Percentiles rank a stretch among this genome's conserved stretches.
These are phyloP conservation scores for Athene cunicularia DNA, from an alignment of 2,113 vertebrate genomes.

Conservation along the genomic window DNA sequence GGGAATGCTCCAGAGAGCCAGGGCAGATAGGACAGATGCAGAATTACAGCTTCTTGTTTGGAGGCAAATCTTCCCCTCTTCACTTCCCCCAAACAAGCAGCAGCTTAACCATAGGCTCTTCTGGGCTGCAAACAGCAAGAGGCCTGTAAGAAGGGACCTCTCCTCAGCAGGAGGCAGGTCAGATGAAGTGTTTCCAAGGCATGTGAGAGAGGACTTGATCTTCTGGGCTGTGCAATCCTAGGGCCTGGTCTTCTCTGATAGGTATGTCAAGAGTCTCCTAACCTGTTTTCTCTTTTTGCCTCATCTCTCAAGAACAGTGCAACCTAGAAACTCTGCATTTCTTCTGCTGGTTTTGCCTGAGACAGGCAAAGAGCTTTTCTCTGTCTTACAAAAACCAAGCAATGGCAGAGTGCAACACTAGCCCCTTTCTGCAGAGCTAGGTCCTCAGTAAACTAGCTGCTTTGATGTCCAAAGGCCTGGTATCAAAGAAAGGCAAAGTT, in stretches of 20 bases:
- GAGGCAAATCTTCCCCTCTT: not conserved
- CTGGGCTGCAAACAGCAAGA: not conserved
- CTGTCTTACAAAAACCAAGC: not conserved
- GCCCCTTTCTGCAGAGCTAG: not conserved
- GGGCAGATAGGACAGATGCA: not conserved
- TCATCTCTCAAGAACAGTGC: not conserved
- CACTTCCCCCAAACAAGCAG: not conserved
- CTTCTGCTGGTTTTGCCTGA: not conserved
- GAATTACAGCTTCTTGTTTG: not conserved
- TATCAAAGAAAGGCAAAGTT: not conserved
- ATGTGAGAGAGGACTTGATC: accelerated
- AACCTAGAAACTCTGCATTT: constrained; percentile 18
- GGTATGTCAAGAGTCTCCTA: not conserved
- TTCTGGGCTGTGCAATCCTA: not conserved
- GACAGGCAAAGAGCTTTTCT: not conserved
- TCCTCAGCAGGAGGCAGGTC: not conserved
- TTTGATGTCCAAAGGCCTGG: not conserved
- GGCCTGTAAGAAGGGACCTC: not conserved
- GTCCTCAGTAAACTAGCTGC: not conserved
- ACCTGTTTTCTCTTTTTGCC: not conserved
- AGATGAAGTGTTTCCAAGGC: not conserved
- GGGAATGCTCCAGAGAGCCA: not conserved
- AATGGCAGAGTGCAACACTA: not conserved
- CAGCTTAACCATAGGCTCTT: accelerated
- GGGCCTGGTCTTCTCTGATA: not conserved